A percentile compares a stretch with the other conserved stretches of the same genome.
Evolutionary conservation across 1,140 invertebrate genomes (phyloP).

Genomic region (Capitella teleta): DNA sequence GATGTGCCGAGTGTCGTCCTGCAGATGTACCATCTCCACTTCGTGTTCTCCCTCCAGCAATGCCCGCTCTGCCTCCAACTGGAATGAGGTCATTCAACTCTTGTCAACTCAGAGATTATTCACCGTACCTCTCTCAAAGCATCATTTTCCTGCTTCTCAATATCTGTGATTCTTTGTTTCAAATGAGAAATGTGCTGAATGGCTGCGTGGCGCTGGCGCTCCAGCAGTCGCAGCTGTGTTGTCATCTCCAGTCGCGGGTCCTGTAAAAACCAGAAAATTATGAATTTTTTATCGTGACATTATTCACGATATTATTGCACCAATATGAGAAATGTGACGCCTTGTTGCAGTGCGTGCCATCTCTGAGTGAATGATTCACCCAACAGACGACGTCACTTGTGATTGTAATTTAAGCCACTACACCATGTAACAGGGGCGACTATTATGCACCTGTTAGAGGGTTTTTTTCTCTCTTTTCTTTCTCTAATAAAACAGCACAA

Average conservation of each 20-base stretch:
- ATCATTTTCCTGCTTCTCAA: constrained; percentile 71
- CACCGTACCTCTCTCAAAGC: constrained; percentile 60
- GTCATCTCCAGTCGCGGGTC: constrained; percentile 22
- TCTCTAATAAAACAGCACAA: too few relatives aligned
- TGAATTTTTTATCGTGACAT: too few relatives aligned
- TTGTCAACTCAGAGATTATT: neutral
- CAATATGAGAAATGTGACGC: too few relatives aligned
- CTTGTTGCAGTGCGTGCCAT: too few relatives aligned
- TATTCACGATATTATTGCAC: too few relatives aligned
- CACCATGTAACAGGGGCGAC: too few relatives aligned
- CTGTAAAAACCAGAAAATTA: too few relatives aligned
- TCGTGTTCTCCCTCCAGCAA: constrained; percentile 68
- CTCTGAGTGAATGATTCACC: too few relatives aligned
- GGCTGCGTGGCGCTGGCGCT: constrained; percentile 46
- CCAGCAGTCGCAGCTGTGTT: constrained; percentile 26
- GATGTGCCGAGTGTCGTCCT: constrained; percentile 54
- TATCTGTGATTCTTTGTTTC: constrained; percentile 64
- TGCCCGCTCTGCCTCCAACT: constrained; percentile 75
- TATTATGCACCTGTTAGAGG: too few relatives aligned
- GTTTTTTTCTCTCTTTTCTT: too few relatives aligned
- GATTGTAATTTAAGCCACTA: too few relatives aligned
- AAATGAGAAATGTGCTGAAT: constrained; percentile 47
- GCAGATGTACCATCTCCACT: constrained; percentile 59
- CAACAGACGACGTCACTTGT: too few relatives aligned
- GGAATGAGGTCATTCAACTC: constrained; percentile 26